Conservation (phyloP, 2,113 vertebrate genomes). For the Cnemophilus loriae region DNA sequence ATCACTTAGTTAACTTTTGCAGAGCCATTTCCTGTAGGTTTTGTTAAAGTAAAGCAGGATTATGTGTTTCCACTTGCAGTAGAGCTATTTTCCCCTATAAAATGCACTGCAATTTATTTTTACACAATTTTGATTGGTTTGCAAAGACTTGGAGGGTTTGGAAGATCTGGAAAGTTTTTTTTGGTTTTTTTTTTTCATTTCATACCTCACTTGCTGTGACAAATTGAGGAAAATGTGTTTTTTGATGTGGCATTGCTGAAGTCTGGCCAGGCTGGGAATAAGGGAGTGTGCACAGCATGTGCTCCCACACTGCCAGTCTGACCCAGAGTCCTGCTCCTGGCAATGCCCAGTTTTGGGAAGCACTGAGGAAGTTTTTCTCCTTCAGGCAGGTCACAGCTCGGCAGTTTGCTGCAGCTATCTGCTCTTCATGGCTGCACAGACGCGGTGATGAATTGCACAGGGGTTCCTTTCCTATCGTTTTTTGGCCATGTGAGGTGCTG, state of each 20-base stretch:
- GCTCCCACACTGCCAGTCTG: not conserved
- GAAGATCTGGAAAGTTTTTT: not conserved
- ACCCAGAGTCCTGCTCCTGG: not conserved
- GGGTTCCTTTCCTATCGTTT: not conserved
- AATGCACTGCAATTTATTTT: slow-evolving; percentile 4
- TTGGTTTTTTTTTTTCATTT: not conserved
- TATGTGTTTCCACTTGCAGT: slow-evolving; percentile 23
- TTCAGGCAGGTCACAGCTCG: not conserved
- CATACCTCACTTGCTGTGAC: not conserved
- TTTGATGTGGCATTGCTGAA: not conserved
- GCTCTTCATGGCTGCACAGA: not conserved
- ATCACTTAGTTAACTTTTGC: slow-evolving; percentile 51
- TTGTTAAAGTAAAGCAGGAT: slow-evolving; percentile 12
- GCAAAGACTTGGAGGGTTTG: not conserved
- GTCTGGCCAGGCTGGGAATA: not conserved
- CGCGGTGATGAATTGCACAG: not conserved
- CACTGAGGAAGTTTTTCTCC: not conserved
- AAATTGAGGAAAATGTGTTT: slow-evolving; percentile 12
- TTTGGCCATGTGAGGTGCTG: accelerated
- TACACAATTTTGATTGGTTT: not conserved
- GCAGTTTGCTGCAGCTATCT: not conserved
- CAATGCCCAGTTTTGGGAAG: not conserved
- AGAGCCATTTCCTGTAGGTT: slow-evolving; percentile 49
- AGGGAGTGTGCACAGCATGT: accelerated
- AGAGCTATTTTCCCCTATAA: slow-evolving; percentile 7